phyloP scores from a whole-genome alignment of 2,888 invertebrate species.

The Byasa hedistus region DNA sequence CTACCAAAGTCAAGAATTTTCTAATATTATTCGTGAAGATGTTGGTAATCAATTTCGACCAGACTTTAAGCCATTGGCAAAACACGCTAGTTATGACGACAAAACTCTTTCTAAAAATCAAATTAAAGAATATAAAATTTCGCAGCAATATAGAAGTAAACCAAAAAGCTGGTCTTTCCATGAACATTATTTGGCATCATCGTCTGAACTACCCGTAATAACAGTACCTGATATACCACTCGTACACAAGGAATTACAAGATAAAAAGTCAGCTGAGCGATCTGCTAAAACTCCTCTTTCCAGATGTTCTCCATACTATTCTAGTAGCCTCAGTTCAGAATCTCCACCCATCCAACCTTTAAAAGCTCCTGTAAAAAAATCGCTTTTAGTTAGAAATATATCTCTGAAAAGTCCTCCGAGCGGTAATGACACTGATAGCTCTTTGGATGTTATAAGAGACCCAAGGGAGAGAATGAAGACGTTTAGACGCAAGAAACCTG shows the following conservation, averaged over 20 bases:
- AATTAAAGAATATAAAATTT: conserved; percentile 82
- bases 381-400: conserved; percentile 80
- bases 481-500: conserved; percentile 83
- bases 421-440: conserved; percentile 87
- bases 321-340: conserved; percentile 86
- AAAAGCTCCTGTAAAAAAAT: conserved; percentile 83
- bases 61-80: conserved; percentile 80
- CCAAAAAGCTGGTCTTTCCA: conserved; percentile 83
- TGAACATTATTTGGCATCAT: conserved; percentile 80
- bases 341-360: conserved; percentile 85
- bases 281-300: conserved; percentile 80
- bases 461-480: conserved; percentile 84
- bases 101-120: conserved; percentile 82
- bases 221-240: conserved; percentile 78
- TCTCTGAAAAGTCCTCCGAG: conserved; percentile 85
- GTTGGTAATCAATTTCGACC: conserved; percentile 65
- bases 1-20: conserved; percentile 83
- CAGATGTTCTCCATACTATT: conserved; percentile 87
- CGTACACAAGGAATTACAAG: conserved; percentile 70
- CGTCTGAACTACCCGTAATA: conserved; percentile 76
- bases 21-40: conserved; percentile 70
- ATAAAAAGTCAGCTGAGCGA: conserved; percentile 63
- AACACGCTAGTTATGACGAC: conserved; percentile 84
- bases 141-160: conserved; percentile 78
- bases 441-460: conserved; percentile 83